A percentile compares a stretch with the other conserved stretches of the same genome.
These are phyloP conservation scores for Notothenia rossii DNA, from an alignment of 2,113 vertebrate genomes.

Conservation along the genomic window DNA sequence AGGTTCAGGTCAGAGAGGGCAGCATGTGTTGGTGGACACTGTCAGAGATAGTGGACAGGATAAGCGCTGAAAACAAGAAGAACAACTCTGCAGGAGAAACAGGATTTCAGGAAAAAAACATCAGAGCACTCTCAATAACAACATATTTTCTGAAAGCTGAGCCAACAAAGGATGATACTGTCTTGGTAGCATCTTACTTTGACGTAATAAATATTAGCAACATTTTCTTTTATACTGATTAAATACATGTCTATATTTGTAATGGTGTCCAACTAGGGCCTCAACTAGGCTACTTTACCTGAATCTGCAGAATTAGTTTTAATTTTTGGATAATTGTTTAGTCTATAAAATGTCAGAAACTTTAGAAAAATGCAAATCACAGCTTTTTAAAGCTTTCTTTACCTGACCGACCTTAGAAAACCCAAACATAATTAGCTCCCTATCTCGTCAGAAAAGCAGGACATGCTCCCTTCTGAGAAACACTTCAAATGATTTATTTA, in stretches of 20 bases:
- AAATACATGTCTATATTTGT: not conserved
- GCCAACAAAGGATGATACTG: not conserved
- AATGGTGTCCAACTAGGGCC: not conserved
- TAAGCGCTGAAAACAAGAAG: not conserved
- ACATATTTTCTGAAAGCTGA: not conserved
- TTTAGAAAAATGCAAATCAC: not conserved
- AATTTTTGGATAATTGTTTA: not conserved
- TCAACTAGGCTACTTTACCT: not conserved
- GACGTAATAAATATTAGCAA: not conserved
- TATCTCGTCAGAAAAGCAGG: not conserved
- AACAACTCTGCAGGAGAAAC: not conserved
- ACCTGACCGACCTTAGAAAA: not conserved
- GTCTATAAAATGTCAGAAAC: not conserved
- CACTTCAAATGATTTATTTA: no score
- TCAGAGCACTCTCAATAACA: not conserved
- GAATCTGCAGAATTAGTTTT: not conserved
- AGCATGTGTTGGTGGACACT: slow-evolving; percentile 9
- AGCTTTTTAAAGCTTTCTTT: not conserved
- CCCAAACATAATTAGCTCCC: not conserved
- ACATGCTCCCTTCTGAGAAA: not conserved
- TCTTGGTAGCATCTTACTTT: not conserved
- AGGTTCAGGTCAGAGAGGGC: slow-evolving; percentile 18
- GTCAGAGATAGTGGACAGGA: slow-evolving; percentile 9
- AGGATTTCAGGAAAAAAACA: not conserved
- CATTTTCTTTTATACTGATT: not conserved